Percentiles rank a stretch among this genome's conserved stretches.
Evolutionary conservation across 2,888 invertebrate species (phyloP).

Genomic region (Ormyrus nitidulus): DNA sequence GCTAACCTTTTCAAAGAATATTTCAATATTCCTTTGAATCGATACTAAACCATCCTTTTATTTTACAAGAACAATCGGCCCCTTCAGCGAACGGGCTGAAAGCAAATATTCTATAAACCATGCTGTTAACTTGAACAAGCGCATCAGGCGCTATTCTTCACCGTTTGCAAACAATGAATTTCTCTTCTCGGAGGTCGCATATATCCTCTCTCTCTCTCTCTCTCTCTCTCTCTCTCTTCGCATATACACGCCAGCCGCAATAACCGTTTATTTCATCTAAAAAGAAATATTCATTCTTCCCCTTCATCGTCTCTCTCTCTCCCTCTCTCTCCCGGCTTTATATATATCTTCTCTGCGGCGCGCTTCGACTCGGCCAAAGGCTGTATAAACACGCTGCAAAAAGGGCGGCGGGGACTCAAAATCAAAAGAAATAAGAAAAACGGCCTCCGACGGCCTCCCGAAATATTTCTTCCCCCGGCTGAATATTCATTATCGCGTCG

Average conservation of each 20-base stretch:
- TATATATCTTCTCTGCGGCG: neutral
- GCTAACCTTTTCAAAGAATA: too few relatives aligned
- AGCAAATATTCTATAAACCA: slow-evolving; percentile 18
- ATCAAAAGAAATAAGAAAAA: neutral
- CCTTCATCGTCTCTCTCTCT: slow-evolving; percentile 10
- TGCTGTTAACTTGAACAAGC: slow-evolving; percentile 4
- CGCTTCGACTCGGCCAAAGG: slow-evolving; percentile 3
- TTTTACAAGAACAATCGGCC: too few relatives aligned
- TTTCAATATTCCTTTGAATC: too few relatives aligned
- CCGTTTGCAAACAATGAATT: slow-evolving; percentile 26
- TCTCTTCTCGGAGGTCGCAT: neutral
- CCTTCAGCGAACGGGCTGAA: neutral
- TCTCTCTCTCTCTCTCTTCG: neutral
- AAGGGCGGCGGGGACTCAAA: neutral
- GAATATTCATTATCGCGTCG: slow-evolving; percentile 44
- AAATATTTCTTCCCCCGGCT: slow-evolving; percentile 39
- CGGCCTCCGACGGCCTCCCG: neutral
- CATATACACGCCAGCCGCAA: slow-evolving; percentile 16
- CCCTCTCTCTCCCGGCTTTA: neutral
- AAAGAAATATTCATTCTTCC: slow-evolving; percentile 36
- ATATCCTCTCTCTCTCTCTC: neutral
- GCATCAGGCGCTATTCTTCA: slow-evolving; percentile 27
- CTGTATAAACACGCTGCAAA: neutral
- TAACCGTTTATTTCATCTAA: slow-evolving; percentile 41
- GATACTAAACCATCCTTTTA: too few relatives aligned